phyloP scores from a whole-genome alignment of 2,113 vertebrate genomes.

The Galbula dea region DNA sequence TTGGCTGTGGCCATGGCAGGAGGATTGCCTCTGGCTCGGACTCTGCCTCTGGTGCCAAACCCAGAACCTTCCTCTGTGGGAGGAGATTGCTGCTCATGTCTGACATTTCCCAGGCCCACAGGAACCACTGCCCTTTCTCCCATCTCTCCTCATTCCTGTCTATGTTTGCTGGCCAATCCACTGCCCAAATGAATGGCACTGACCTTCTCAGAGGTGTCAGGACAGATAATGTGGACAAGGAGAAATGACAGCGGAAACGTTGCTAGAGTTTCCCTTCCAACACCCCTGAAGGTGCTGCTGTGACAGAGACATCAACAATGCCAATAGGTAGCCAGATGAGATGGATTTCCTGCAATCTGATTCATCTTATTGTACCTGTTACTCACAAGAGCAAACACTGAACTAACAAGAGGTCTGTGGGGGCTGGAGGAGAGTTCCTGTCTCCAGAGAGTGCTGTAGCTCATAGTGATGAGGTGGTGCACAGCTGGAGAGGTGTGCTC shows the following conservation, averaged over 20 bases:
- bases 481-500: neutral
- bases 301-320: neutral
- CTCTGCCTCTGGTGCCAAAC: neutral
- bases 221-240: neutral
- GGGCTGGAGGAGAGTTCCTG: neutral
- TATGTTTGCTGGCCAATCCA: neutral
- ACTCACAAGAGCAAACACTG: neutral
- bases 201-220: neutral
- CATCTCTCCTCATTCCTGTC: neutral
- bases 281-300: neutral
- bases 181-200: neutral
- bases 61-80: neutral
- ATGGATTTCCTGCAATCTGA: neutral
- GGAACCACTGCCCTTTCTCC: neutral
- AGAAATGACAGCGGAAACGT: neutral
- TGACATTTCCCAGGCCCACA: neutral
- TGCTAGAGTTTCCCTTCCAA: neutral
- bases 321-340: neutral
- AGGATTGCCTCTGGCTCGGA: neutral
- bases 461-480: neutral
- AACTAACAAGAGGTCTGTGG: neutral
- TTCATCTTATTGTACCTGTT: neutral
- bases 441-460: neutral
- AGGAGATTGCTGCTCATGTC: neutral
- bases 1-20: neutral